Evolutionary conservation across 2,888 invertebrate genomes (phyloP).

Genomic region (Craniophora ligustri): DNA sequence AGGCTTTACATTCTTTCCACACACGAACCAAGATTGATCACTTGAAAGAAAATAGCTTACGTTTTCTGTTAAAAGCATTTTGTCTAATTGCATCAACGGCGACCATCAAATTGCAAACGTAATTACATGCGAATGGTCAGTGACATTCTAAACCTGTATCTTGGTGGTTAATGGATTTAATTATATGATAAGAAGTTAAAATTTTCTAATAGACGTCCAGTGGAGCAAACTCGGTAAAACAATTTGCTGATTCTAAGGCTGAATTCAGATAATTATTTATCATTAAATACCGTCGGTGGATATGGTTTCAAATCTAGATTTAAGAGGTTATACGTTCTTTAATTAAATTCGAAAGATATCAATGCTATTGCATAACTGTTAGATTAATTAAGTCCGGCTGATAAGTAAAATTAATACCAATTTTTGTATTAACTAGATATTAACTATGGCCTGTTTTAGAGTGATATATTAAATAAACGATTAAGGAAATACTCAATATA

Average conservation of each 20-base stretch:
- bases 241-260: constrained; percentile 20
- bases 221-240: constrained; percentile 20
- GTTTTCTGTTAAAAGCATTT: constrained; percentile 35
- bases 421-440: too few relatives aligned
- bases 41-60: constrained; percentile 32
- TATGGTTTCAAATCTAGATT: constrained; percentile 20
- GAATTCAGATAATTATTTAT: constrained; percentile 34
- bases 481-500: constrained; percentile 23
- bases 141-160: constrained; percentile 24
- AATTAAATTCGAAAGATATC: constrained; percentile 33
- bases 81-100: constrained; percentile 31
- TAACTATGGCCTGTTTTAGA: neutral
- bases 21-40: constrained; percentile 26
- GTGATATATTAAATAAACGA: neutral
- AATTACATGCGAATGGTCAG: constrained; percentile 32
- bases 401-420: neutral
- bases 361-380: constrained; percentile 25
- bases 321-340: constrained; percentile 42
- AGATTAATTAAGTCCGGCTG: neutral
- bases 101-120: constrained; percentile 36
- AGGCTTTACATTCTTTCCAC: constrained; percentile 41
- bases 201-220: constrained; percentile 16
- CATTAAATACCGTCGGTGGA: constrained; percentile 18
- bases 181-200: constrained; percentile 13
- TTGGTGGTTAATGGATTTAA: constrained; percentile 18